A percentile compares a stretch with the other conserved stretches of the same genome.
phyloP scores from a whole-genome alignment of 1,140 invertebrate genomes.

The Drosophila kepulauana region DNA sequence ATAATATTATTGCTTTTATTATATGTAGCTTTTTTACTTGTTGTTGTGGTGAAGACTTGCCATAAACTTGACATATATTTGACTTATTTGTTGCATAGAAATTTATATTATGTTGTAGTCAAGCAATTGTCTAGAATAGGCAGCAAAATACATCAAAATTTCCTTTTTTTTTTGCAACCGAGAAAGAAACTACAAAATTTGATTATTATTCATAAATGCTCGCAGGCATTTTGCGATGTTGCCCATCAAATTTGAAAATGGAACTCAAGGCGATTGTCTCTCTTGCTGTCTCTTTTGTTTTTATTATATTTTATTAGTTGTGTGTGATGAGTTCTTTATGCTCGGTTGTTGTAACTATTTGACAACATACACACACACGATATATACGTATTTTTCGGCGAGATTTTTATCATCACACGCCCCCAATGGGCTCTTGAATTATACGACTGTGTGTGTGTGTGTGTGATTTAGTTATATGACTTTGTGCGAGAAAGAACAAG shows the following conservation, averaged over 20 bases:
- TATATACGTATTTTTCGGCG: constrained; percentile 9
- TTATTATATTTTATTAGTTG: too few relatives aligned
- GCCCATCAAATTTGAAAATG: constrained; percentile 14
- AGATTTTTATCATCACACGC: constrained; percentile 39
- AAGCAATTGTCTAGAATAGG: too few relatives aligned
- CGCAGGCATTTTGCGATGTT: not conserved
- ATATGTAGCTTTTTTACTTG: too few relatives aligned
- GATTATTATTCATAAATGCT: not conserved
- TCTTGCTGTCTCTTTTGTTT: not conserved
- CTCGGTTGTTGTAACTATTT: constrained; percentile 38
- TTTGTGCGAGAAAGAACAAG: too few relatives aligned
- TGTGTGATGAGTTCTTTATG: not conserved
- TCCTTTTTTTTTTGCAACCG: too few relatives aligned
- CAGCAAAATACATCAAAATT: too few relatives aligned
- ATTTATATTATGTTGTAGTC: too few relatives aligned
- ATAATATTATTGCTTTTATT: too few relatives aligned
- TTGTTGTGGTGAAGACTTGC: too few relatives aligned
- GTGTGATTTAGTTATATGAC: constrained; percentile 27
- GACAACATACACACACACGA: not conserved
- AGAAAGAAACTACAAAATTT: not conserved
- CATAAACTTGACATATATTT: too few relatives aligned
- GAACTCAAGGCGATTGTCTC: not conserved
- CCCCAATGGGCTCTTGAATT: constrained; percentile 30
- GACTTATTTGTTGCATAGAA: too few relatives aligned
- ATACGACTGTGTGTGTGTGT: constrained; percentile 7